Evolutionary conservation across 2,888 invertebrate species (phyloP).

Genomic region (Platypus cylindrus): DNA sequence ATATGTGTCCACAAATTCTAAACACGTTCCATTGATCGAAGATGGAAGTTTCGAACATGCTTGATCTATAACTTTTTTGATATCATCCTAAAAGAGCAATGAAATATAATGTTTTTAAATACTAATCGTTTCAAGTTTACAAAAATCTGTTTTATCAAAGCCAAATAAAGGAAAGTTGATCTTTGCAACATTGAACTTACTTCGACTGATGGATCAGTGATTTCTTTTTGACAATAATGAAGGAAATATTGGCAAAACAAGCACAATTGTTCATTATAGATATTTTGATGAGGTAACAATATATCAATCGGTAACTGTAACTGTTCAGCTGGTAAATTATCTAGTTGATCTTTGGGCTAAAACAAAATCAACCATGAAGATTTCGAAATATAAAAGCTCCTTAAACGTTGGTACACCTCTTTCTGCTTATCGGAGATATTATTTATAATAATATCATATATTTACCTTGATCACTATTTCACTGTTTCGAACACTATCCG

Average conservation of each 20-base stretch:
- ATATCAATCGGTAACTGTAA: conserved; percentile 43
- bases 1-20: conserved; percentile 64
- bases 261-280: conserved; percentile 45
- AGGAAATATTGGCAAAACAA: conserved; percentile 72
- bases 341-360: conserved; percentile 10
- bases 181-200: too few relatives aligned
- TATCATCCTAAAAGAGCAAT: conserved; percentile 42
- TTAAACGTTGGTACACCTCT: neutral
- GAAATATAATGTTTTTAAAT: neutral
- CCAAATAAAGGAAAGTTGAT: neutral
- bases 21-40: conserved; percentile 50
- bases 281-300: conserved; percentile 31
- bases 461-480: conserved; percentile 11
- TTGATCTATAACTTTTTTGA: conserved; percentile 52
- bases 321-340: conserved; percentile 21
- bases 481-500: conserved; percentile 5
- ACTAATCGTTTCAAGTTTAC: neutral
- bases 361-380: conserved; percentile 6
- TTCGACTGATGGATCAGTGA: conserved; percentile 56
- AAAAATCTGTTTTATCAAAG: neutral
- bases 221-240: conserved; percentile 61
- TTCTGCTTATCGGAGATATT: too few relatives aligned
- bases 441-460: too few relatives aligned
- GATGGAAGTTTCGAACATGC: conserved; percentile 58
- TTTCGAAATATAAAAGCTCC: neutral